Conservation (phyloP, 2,797 vertebrate species). For the Cossypha polioptera region DNA sequence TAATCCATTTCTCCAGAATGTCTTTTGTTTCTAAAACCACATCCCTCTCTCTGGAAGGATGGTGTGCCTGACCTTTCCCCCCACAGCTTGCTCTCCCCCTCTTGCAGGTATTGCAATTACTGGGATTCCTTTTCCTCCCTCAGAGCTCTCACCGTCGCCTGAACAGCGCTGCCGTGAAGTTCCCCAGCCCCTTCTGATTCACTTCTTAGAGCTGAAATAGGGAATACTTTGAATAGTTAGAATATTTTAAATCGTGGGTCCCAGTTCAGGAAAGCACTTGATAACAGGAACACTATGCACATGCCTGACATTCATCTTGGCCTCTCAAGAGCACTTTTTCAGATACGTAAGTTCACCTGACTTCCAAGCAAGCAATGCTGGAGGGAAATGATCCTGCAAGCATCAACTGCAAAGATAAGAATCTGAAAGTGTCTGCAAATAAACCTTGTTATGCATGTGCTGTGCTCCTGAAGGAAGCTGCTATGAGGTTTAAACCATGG, state of each 20-base stretch:
- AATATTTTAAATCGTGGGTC: not conserved
- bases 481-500: not conserved
- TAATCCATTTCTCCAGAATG: not conserved
- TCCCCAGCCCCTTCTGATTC: not conserved
- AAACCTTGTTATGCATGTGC: not conserved
- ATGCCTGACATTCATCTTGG: not conserved
- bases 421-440: not conserved
- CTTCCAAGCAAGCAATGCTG: not conserved
- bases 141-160: slow-evolving; percentile 4
- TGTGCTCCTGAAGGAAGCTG: not conserved
- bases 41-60: not conserved
- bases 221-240: slow-evolving; percentile 26
- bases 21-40: not conserved
- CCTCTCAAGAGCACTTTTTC: not conserved
- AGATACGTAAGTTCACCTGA: slow-evolving; percentile 26
- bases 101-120: not conserved
- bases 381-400: not conserved
- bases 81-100: not conserved
- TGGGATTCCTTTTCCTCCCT: slow-evolving; percentile 38
- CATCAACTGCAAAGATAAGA: not conserved
- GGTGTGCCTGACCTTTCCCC: not conserved
- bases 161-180: not conserved
- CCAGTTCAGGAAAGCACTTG: slow-evolving; percentile 38
- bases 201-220: not conserved
- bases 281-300: slow-evolving; percentile 43